phyloP scores from a whole-genome alignment of 2,113 vertebrate species.

The Empidonax traillii region DNA sequence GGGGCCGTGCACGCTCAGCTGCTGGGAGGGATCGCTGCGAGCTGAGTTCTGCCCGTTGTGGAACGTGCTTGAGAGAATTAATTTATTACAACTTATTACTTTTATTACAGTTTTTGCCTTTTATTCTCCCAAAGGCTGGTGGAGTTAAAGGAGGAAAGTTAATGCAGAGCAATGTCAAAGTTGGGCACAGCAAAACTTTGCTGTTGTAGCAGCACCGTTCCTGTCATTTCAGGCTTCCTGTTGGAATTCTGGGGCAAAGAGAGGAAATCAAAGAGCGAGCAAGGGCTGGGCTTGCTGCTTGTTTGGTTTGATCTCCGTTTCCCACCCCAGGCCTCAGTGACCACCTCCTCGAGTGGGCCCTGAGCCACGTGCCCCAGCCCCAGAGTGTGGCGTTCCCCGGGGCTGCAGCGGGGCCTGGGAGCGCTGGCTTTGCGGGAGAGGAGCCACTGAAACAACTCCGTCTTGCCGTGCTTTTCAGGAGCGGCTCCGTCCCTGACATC shows the following conservation, averaged over 20 bases:
- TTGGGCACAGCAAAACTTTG: conserved; percentile 12
- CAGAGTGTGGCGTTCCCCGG: rapidly evolving
- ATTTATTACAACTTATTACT: neutral
- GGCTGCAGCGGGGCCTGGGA: neutral
- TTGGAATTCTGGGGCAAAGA: neutral
- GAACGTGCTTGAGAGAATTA: neutral
- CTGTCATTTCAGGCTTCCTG: rapidly evolving
- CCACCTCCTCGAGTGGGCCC: neutral
- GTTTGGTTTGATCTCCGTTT: neutral
- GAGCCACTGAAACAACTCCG: rapidly evolving
- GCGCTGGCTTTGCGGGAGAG: neutral
- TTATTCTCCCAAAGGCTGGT: neutral
- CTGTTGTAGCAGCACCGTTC: neutral
- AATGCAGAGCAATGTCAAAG: neutral
- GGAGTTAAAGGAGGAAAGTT: neutral
- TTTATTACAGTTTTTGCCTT: neutral
- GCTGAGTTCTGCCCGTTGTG: rapidly evolving
- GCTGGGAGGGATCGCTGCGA: rapidly evolving
- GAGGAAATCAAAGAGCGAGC: neutral
- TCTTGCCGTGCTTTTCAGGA: neutral
- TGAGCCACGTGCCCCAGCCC: neutral
- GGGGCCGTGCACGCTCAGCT: neutral
- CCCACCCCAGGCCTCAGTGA: neutral
- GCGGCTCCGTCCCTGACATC: rapidly evolving
- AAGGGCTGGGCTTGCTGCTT: neutral